Conservation (phyloP, 2,113 vertebrate genomes). For the Pogonocichla stellata region DNA sequence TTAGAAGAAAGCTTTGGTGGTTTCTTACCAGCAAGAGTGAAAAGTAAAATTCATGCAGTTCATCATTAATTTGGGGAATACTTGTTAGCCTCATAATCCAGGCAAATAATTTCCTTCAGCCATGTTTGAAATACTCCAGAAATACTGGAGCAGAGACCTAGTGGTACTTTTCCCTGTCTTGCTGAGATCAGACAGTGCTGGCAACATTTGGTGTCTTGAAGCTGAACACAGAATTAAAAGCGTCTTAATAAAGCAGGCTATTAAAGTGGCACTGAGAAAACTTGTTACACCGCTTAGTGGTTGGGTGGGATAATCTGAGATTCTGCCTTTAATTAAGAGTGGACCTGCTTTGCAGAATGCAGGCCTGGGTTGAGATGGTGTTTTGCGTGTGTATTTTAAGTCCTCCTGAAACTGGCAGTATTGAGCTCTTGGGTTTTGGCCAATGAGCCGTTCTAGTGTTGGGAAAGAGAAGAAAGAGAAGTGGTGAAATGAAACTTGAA, state of each 20-base stretch:
- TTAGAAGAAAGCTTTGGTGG: constrained; percentile 11
- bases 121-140: background rate
- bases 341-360: background rate
- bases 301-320: constrained; percentile 34
- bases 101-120: constrained; percentile 21
- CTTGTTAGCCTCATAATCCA: constrained; percentile 18
- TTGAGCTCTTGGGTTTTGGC: background rate
- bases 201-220: constrained; percentile 38
- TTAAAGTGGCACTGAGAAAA: constrained; percentile 21
- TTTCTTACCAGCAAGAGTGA: constrained; percentile 23
- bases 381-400: background rate
- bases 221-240: constrained; percentile 48
- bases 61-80: background rate
- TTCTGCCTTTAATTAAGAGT: constrained; percentile 26
- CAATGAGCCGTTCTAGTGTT: background rate
- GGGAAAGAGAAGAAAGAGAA: background rate
- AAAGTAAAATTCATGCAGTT: background rate
- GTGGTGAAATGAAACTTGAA: background rate
- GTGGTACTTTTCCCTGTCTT: background rate
- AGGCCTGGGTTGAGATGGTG: background rate
- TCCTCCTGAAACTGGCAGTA: background rate
- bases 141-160: background rate
- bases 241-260: constrained; percentile 16
- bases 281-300: background rate
- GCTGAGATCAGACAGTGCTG: constrained; percentile 47